These are phyloP conservation scores for Eupithecia exiguata DNA, from an alignment of 2,888 invertebrate species.

Conservation along the genomic window DNA sequence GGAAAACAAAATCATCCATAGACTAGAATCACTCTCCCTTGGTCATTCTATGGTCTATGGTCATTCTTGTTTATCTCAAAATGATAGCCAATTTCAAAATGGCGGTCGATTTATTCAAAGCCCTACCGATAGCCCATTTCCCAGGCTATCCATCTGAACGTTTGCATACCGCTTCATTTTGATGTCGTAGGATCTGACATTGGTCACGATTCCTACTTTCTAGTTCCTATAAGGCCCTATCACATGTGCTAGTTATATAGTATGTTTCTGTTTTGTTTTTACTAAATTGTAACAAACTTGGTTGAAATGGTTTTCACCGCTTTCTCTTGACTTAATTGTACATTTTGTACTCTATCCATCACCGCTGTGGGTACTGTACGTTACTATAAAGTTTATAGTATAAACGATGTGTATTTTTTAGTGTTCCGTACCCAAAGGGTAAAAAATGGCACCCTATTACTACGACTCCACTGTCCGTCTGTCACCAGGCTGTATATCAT, in stretches of 20 bases:
- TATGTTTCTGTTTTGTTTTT: conserved; percentile 22
- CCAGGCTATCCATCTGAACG: conserved; percentile 42
- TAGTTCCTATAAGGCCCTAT: conserved; percentile 63
- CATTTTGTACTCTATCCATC: neutral
- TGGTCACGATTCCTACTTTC: conserved; percentile 75
- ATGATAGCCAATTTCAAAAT: conserved; percentile 24
- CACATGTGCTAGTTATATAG: conserved; percentile 32
- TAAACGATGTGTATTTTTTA: too few species aligned
- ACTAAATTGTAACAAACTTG: conserved; percentile 11
- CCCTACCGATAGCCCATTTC: conserved; percentile 38
- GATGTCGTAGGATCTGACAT: conserved; percentile 66
- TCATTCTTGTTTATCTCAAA: conserved; percentile 12
- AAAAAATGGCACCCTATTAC: too few species aligned
- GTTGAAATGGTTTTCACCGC: conserved; percentile 14
- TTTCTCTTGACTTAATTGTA: conserved; percentile 17
- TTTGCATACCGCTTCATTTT: conserved; percentile 54
- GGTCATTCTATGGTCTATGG: conserved; percentile 1
- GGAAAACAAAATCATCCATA: too few species aligned
- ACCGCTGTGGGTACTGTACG: neutral
- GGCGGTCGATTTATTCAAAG: conserved; percentile 27
- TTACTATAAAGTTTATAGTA: too few species aligned
- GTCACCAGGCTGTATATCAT: too few species aligned
- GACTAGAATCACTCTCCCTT: neutral
- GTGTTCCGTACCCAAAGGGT: too few species aligned
- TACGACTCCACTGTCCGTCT: too few species aligned